phyloP scores from a whole-genome alignment of 2,888 invertebrate species.

The Odontothrips loti region DNA sequence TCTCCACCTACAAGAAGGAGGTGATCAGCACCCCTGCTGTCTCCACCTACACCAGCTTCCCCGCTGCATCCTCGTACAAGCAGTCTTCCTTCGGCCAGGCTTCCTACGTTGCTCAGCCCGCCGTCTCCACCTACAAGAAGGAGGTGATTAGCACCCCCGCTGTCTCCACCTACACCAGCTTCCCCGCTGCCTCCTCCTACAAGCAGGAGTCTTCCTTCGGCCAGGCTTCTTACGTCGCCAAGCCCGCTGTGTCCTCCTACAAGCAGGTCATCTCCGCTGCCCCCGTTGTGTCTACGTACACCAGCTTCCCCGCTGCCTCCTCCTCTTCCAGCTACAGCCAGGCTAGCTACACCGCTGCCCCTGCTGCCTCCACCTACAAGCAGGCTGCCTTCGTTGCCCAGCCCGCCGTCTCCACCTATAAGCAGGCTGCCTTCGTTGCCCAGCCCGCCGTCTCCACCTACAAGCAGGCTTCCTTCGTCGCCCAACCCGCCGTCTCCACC shows the following conservation, averaged over 20 bases:
- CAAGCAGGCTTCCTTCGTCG: background rate
- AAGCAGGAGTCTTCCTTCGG: background rate
- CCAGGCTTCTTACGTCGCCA: background rate
- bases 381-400: background rate
- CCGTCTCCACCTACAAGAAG: slow-evolving; percentile 2
- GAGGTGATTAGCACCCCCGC: background rate
- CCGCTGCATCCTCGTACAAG: background rate
- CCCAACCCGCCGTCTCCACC: background rate
- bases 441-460: background rate
- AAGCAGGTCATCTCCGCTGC: background rate
- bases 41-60: slow-evolving; percentile 4
- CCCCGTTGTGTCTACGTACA: background rate
- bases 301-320: background rate
- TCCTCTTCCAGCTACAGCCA: background rate
- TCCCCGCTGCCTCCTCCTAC: background rate
- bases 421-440: background rate
- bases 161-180: background rate
- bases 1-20: slow-evolving; percentile 6
- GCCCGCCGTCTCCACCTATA: background rate
- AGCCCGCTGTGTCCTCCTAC: background rate
- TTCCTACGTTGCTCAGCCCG: background rate
- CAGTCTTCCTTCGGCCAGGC: background rate
- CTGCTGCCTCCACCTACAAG: background rate
- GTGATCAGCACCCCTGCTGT: background rate
- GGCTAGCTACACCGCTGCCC: background rate